phyloP scores from a whole-genome alignment of 2,797 vertebrate genomes.

The Vultur gryphus region DNA sequence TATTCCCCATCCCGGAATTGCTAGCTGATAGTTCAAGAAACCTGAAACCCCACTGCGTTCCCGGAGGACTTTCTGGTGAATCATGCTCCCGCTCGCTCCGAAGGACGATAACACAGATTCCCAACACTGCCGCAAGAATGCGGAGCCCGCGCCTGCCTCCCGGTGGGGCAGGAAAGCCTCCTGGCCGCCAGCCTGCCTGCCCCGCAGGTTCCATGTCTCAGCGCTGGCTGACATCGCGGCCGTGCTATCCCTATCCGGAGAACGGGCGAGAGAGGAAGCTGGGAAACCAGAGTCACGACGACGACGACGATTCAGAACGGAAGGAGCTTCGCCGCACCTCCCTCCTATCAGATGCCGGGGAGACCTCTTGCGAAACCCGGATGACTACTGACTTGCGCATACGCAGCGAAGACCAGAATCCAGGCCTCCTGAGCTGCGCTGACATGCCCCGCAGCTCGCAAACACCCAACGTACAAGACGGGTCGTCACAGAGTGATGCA shows the following conservation, averaged over 20 bases:
- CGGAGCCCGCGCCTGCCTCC: not conserved
- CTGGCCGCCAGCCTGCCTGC: not conserved
- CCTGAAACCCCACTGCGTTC: not conserved
- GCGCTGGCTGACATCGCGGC: not conserved
- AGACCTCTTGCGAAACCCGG: not conserved
- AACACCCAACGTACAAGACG: not conserved
- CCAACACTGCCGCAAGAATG: not conserved
- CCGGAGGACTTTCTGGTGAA: constrained; percentile 41
- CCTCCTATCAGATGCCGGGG: not conserved
- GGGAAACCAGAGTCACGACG: not conserved
- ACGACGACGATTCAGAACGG: not conserved
- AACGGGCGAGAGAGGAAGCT: not conserved
- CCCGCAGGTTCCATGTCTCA: not conserved
- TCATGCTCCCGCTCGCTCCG: not conserved
- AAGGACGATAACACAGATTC: not conserved
- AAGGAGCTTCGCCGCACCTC: not conserved
- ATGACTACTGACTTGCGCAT: too few relatives aligned
- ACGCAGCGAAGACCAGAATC: not conserved
- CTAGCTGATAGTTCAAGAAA: constrained; percentile 36
- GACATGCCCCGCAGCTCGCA: not conserved
- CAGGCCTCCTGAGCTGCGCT: not conserved
- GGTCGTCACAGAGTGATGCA: not conserved
- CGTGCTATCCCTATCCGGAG: not conserved
- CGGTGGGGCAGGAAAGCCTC: not conserved
- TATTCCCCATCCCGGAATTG: not conserved